Percentiles rank a stretch among this genome's conserved stretches.
Evolutionary conservation across 92 coral and sea anemone species (phyloP).

Genomic region (Porites divaricata): DNA sequence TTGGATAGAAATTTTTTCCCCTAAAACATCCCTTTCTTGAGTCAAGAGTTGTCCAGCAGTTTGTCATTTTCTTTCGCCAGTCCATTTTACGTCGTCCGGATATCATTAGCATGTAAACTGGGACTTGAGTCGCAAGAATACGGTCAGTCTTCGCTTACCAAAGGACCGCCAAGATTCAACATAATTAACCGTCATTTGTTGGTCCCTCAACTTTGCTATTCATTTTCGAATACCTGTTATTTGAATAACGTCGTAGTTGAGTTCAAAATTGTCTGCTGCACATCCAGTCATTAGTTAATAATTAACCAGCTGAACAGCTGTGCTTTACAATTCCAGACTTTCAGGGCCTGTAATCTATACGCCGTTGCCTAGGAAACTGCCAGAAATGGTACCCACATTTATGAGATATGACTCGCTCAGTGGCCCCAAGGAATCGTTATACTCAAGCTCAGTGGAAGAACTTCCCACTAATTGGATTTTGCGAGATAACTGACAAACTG

Average conservation of each 20-base stretch:
- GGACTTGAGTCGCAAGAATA: not conserved
- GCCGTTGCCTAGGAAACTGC: conserved; percentile 30
- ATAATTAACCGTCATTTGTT: not conserved
- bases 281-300: not conserved
- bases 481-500: no score
- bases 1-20: not conserved
- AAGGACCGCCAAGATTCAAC: not conserved
- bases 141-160: not conserved
- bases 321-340: conserved; percentile 5
- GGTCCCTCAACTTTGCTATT: not conserved
- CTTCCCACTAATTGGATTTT: no score
- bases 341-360: conserved; percentile 11
- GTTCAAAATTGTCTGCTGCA: not conserved
- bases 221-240: not conserved
- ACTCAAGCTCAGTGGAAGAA: not conserved
- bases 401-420: not conserved
- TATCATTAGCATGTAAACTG: not conserved
- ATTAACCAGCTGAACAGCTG: conserved; percentile 17
- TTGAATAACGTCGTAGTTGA: not conserved
- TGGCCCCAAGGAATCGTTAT: not conserved
- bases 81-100: not conserved
- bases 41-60: not conserved
- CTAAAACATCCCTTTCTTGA: not conserved
- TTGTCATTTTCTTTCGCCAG: not conserved
- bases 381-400: not conserved